A percentile compares a stretch with the other conserved stretches of the same genome.
Evolutionary conservation across 2,888 invertebrate species (phyloP).

Genomic region (Drosophila nr. fundita): DNA sequence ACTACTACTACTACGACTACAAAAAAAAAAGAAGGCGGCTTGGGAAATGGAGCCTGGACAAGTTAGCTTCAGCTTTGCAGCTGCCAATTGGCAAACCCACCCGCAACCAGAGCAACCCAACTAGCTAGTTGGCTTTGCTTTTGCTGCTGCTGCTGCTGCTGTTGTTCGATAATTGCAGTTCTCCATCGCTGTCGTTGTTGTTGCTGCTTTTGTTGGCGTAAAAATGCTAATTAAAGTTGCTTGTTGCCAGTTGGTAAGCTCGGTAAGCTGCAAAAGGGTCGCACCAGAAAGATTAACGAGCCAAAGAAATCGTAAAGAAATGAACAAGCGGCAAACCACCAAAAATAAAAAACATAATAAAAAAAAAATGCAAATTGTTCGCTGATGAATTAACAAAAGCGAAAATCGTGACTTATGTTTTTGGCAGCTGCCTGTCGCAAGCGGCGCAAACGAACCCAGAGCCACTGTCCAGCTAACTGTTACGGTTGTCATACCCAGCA

Average conservation of each 20-base stretch:
- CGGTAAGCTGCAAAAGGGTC: slow-evolving; percentile 58
- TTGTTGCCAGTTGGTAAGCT: slow-evolving; percentile 56
- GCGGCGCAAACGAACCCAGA: slow-evolving; percentile 43
- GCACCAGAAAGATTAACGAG: slow-evolving; percentile 75
- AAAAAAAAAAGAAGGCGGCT: slow-evolving; percentile 42
- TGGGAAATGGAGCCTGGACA: slow-evolving; percentile 55
- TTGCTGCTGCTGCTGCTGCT: slow-evolving; percentile 30
- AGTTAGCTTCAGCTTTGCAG: slow-evolving; percentile 49
- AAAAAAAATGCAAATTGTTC: slow-evolving; percentile 79
- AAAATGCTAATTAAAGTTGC: slow-evolving; percentile 79
- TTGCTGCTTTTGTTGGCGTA: slow-evolving; percentile 59
- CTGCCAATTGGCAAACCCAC: slow-evolving; percentile 64
- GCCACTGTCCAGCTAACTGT: slow-evolving; percentile 59
- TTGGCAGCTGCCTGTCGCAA: slow-evolving; percentile 76
- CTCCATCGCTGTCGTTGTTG: slow-evolving; percentile 19
- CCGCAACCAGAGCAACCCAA: slow-evolving; percentile 58
- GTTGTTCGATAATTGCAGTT: slow-evolving; percentile 64
- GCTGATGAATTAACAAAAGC: slow-evolving; percentile 82
- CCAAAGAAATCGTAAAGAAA: slow-evolving; percentile 77
- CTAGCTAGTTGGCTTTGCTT: slow-evolving; percentile 41
- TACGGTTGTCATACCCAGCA: slow-evolving; percentile 40
- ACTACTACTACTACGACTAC: slow-evolving; percentile 2
- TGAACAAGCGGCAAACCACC: slow-evolving; percentile 52
- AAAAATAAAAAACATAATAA: slow-evolving; percentile 21
- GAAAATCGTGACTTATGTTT: slow-evolving; percentile 82